Evolutionary conservation across 2,797 vertebrate species (phyloP), one percentile per base, ranked within the genome.

Genomic region (Fundulus diaphanus): DNA sequence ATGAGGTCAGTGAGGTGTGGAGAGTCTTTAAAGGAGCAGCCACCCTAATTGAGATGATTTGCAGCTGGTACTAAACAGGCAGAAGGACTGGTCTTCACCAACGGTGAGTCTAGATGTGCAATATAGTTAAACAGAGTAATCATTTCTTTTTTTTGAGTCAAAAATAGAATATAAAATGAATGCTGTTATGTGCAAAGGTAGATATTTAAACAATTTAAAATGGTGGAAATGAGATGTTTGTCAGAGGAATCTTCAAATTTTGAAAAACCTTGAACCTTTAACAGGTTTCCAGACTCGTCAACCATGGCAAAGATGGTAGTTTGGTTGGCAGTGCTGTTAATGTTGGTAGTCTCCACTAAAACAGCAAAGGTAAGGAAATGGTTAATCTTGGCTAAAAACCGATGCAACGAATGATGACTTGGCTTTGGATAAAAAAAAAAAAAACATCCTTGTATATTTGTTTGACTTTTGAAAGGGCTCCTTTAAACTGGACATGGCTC

Each of bases 401-500:
- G n/a, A n/a, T n/a, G n/a, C n/a, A n/a, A n/a, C n/a, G n/a, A n/a
- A n/a, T n/a, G n/a, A n/a, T n/a, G n/a, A n/a, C n/a, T n/a, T n/a
- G n/a, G n/a, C n/a, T n/a, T n/a, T n/a, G n/a, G n/a, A n/a, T n/a
- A n/a, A n/a, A n/a, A n/a, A n/a, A n/a, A n/a, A 63, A 63, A 9
- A 22, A 35, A 27, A 31, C 15, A 1, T 16, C 12, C 11, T 7
- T 46, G 20, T 6, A 35, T 49, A 12, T 56, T 31, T 31, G 13
- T 27, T 2, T 72, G 1, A 35, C 49, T 51, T 22, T 27, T 33
- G 16, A 33, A 31, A 61, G 44, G 44, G 29, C 35, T 6, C 31
- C 12, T 3, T 49, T 48, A n/a, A 61, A 1, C 44, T 91, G 66
- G 83, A 88, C 48, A 67, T 88, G 80, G 76, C 83, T 77, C 54